These are phyloP conservation scores for Sinodicranocentrus sp. DNA, from an alignment of 2,888 invertebrate species.

Conservation along the genomic window DNA sequence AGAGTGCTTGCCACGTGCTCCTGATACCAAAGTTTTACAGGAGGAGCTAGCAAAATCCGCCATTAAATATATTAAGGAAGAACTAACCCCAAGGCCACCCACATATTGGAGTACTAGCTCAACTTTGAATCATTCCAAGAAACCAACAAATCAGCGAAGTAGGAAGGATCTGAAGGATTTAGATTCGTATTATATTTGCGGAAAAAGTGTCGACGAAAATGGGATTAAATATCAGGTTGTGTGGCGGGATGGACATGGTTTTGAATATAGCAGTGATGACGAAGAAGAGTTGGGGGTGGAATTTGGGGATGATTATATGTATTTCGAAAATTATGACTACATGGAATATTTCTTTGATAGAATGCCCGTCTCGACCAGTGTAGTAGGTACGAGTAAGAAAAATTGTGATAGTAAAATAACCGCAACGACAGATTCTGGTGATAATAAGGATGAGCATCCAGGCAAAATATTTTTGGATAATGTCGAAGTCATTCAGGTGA, in stretches of 20 bases:
- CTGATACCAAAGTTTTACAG: slow-evolving; percentile 3
- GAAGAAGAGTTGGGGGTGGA: slow-evolving; percentile 55
- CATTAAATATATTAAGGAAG: slow-evolving; percentile 41
- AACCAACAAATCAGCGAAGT: slow-evolving; percentile 36
- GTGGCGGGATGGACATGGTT: slow-evolving; percentile 70
- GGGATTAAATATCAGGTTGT: slow-evolving; percentile 70
- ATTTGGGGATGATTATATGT: slow-evolving; percentile 29
- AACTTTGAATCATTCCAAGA: slow-evolving; percentile 39
- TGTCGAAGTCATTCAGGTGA: neutral
- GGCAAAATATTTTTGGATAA: neutral
- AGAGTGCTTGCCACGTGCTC: slow-evolving; percentile 25
- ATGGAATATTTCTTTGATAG: slow-evolving; percentile 40
- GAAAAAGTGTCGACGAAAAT: slow-evolving; percentile 50
- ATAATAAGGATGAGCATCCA: slow-evolving; percentile 4
- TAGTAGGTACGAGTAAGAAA: neutral
- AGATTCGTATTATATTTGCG: slow-evolving; percentile 72
- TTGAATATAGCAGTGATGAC: slow-evolving; percentile 62
- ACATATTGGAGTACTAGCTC: slow-evolving; percentile 66
- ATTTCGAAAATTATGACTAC: slow-evolving; percentile 35
- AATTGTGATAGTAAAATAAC: slow-evolving; percentile 42
- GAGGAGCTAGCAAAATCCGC: slow-evolving; percentile 19
- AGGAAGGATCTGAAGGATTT: slow-evolving; percentile 70
- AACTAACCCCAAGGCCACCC: slow-evolving; percentile 59
- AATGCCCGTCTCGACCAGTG: slow-evolving; percentile 26
- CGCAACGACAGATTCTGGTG: slow-evolving; percentile 6